Conservation (phyloP, 2,113 vertebrate species). For the Rattus norvegicus region DNA sequence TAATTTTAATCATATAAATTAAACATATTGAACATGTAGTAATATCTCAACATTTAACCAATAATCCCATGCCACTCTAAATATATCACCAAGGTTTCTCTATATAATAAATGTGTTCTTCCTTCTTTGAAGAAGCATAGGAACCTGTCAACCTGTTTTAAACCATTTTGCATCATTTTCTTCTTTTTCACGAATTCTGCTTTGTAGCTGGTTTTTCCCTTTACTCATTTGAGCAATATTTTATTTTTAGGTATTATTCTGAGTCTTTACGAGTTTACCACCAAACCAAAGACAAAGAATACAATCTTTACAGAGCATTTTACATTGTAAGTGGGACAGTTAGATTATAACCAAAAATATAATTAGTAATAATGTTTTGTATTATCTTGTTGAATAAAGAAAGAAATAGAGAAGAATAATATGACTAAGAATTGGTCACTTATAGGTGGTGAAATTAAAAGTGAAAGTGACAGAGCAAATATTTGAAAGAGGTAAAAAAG, state of each 20-base stretch:
- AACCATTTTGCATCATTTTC: neutral
- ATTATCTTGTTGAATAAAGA: neutral
- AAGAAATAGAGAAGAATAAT: neutral
- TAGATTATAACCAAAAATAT: neutral
- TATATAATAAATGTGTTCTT: neutral
- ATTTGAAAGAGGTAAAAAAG: neutral
- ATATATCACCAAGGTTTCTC: neutral
- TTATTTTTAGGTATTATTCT: neutral
- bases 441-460: neutral
- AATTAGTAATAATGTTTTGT: neutral
- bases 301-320: neutral
- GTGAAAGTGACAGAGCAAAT: neutral
- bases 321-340: neutral
- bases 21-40: neutral
- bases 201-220: neutral
- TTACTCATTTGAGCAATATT: neutral
- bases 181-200: neutral
- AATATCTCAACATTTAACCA: neutral
- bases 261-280: neutral
- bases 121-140: neutral
- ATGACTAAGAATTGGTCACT: neutral
- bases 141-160: neutral
- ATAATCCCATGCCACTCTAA: neutral
- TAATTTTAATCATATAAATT: neutral
- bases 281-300: neutral